Evolutionary conservation across 2,797 vertebrate species (phyloP).

Genomic region (Rallus crepitans): DNA sequence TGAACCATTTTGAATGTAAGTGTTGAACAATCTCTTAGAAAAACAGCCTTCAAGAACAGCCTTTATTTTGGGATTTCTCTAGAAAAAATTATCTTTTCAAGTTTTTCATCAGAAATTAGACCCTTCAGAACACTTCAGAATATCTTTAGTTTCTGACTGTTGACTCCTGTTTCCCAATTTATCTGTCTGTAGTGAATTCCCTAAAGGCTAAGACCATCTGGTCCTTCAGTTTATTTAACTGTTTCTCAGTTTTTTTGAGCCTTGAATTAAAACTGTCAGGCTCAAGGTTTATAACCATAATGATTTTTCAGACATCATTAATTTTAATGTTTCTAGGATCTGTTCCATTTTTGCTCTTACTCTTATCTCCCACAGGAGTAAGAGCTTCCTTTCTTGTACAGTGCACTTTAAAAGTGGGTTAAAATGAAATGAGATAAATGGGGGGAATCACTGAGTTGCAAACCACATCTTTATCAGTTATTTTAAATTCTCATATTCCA

Average conservation of each 20-base stretch:
- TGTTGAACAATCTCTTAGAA: background rate
- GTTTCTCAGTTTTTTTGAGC: constrained; percentile 51
- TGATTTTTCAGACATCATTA: constrained; percentile 65
- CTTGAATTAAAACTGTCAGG: constrained; percentile 57
- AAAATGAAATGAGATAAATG: background rate
- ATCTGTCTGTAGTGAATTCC: constrained; percentile 57
- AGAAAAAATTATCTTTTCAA: background rate
- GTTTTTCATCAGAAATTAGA: constrained; percentile 21
- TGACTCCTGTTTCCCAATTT: constrained; percentile 44
- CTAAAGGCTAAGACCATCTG: constrained; percentile 65
- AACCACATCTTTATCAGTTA: background rate
- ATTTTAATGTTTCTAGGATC: constrained; percentile 66
- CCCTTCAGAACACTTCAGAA: constrained; percentile 49
- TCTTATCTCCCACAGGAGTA: constrained; percentile 30
- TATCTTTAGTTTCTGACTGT: constrained; percentile 48
- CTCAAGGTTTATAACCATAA: constrained; percentile 46
- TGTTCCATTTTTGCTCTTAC: constrained; percentile 55
- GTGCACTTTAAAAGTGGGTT: constrained; percentile 18
- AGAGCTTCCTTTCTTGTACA: constrained; percentile 13
- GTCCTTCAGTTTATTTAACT: constrained; percentile 63
- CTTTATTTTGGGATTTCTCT: background rate
- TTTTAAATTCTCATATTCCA: background rate
- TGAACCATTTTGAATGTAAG: background rate
- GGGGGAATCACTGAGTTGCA: background rate
- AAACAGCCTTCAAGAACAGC: background rate